Base-by-base conservation (phyloP, 2,797 vertebrate genomes). In the Gallinago stenura region DNA sequence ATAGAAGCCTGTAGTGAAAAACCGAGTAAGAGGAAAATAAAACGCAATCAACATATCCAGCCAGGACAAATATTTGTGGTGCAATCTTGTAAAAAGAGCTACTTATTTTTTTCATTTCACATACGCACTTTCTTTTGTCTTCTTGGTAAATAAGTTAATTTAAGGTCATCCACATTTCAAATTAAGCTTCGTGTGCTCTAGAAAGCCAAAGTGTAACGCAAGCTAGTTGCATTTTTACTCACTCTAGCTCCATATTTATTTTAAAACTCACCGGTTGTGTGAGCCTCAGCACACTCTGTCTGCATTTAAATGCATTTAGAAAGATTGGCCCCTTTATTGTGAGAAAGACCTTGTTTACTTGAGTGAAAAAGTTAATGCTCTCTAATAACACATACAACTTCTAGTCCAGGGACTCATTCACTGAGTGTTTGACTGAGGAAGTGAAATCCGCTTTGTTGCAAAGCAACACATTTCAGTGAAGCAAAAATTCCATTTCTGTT, bases 361-460 rank as follows among this genome's bases (percentile, higher is more conserved):
- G 94, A 97, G 54, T 97, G 98, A 97, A 98, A 97, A 98, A 98
- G 95, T 83, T 96, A 95, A 97, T 95, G 66, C 97, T 89, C 54
- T 93, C 92, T 97, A 97, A 97, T 97, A 88, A 95, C 95, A 96
- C 92, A 90, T 62, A 94, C 94, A 96, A 35, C 94, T 93, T 97
- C 87, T 96, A 53, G 95, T 96, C 95, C 96, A 93, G 83, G 96
- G 83, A 90, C 73, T 98, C 97, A 97, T 98, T 98, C 98, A 98
- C 83, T 3, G n/a, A 85, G 69, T 97, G 97, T 95, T 92, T 97
- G 96, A 98, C 95, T 87, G 96, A 82, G 94, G 95, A 97, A 98
- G 98, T 98, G 98, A 98, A 98, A 98, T 98, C 92, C 96, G 73
- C 98, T 98, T 98, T 98, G 98, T 98, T 97, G 98, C 98, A 98